phyloP scores from a whole-genome alignment of 2,113 vertebrate genomes.

The Misgurnus anguillicaudatus region DNA sequence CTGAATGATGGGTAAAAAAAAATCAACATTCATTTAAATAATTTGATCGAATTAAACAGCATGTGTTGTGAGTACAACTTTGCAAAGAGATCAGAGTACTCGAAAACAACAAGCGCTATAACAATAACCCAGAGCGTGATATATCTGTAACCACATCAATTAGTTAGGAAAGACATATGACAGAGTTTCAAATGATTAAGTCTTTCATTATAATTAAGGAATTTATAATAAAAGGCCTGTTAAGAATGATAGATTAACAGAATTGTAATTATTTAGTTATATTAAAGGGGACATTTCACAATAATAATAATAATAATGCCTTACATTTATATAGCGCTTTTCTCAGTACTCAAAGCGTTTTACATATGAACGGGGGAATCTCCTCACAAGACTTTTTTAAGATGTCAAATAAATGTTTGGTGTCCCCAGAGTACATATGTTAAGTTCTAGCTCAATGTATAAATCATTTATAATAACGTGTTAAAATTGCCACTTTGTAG shows the following conservation, averaged over 20 bases:
- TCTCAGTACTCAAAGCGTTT: too few species aligned
- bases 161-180: not conserved
- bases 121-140: not conserved
- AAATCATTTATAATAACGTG: not conserved
- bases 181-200: too few species aligned
- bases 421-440: too few species aligned
- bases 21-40: not conserved
- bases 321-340: too few species aligned
- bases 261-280: not conserved
- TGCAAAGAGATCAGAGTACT: not conserved
- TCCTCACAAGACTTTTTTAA: too few species aligned
- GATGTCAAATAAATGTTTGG: too few species aligned
- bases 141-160: not conserved
- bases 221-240: not conserved
- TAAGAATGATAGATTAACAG: not conserved
- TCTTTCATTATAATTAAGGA: not conserved
- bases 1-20: conserved; percentile 64
- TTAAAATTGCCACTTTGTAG: too few species aligned
- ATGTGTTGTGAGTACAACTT: not conserved
- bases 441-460: too few species aligned
- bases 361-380: too few species aligned
- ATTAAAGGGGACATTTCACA: not conserved
- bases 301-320: too few species aligned
- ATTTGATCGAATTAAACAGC: not conserved
- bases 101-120: not conserved